Evolutionary conservation across 1,140 invertebrate species (phyloP).

Genomic region (Plodia interpunctella): DNA sequence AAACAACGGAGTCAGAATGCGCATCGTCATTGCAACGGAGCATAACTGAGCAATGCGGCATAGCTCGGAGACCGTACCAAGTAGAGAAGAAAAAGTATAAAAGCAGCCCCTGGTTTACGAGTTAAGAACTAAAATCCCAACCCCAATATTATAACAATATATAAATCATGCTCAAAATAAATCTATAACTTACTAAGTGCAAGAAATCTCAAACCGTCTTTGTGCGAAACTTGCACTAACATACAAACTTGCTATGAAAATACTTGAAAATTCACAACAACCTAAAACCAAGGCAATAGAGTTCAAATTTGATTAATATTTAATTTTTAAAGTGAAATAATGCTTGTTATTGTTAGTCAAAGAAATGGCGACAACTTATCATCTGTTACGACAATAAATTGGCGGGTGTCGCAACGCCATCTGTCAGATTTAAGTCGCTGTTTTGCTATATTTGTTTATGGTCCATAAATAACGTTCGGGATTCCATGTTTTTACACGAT

Average conservation of each 20-base stretch:
- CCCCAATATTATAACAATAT: too few relatives aligned
- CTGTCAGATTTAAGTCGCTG: slow-evolving; percentile 10
- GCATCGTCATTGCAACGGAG: too few relatives aligned
- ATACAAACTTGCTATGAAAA: too few relatives aligned
- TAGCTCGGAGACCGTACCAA: too few relatives aligned
- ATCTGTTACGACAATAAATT: slow-evolving; percentile 9
- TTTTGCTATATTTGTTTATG: slow-evolving; percentile 11
- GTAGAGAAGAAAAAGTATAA: too few relatives aligned
- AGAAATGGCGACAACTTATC: slow-evolving; percentile 11
- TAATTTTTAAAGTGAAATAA: not conserved
- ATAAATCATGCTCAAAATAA: slow-evolving; percentile 15
- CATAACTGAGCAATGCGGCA: too few relatives aligned
- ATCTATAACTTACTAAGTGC: slow-evolving; percentile 19
- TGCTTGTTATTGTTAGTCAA: not conserved
- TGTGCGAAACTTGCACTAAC: not conserved
- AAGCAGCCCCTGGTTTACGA: too few relatives aligned
- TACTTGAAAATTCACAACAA: too few relatives aligned
- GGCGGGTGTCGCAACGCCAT: not conserved
- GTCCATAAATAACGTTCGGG: slow-evolving; percentile 10
- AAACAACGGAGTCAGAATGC: too few relatives aligned
- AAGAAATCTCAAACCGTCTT: slow-evolving; percentile 1
- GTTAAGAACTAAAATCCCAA: too few relatives aligned
- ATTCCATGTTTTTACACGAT: too few relatives aligned
- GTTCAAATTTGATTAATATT: not conserved
- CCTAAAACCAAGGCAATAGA: not conserved